A percentile compares a stretch with the other conserved stretches of the same genome.
Evolutionary conservation across 2,113 vertebrate genomes (phyloP).

Genomic region (Grammomys dolichurus): DNA sequence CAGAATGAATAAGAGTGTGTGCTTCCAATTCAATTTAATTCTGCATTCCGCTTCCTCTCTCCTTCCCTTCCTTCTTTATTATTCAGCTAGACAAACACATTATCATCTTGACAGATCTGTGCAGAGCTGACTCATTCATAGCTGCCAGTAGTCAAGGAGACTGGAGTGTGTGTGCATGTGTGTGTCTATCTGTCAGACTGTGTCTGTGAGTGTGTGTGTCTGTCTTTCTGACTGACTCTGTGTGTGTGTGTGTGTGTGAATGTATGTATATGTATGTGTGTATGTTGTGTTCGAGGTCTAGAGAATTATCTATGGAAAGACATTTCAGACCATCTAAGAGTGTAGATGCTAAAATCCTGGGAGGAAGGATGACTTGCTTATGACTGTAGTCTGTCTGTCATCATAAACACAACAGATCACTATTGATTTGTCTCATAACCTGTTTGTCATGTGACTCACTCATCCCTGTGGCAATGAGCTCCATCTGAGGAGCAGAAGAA

Average conservation of each 20-base stretch:
- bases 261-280: background rate
- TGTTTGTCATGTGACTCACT: slow-evolving; percentile 67
- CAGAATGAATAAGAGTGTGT: background rate
- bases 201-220: background rate
- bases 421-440: background rate
- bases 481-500: slow-evolving; percentile 65
- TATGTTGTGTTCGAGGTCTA: background rate
- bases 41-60: background rate
- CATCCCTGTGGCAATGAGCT: slow-evolving; percentile 64
- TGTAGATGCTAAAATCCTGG: background rate
- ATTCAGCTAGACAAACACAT: background rate
- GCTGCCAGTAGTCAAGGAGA: slow-evolving; percentile 55
- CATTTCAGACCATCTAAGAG: background rate
- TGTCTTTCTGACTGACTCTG: background rate
- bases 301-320: background rate
- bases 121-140: slow-evolving; percentile 28
- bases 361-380: slow-evolving; percentile 52
- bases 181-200: background rate
- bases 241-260: background rate
- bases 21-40: slow-evolving; percentile 13
- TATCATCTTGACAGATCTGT: slow-evolving; percentile 32
- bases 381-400: slow-evolving; percentile 43
- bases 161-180: background rate
- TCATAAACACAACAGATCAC: slow-evolving; percentile 64
- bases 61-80: background rate